A percentile compares a stretch with the other conserved stretches of the same genome.
Conservation (phyloP, 1,140 invertebrate genomes). For the Helicorthomorpha holstii region DNA sequence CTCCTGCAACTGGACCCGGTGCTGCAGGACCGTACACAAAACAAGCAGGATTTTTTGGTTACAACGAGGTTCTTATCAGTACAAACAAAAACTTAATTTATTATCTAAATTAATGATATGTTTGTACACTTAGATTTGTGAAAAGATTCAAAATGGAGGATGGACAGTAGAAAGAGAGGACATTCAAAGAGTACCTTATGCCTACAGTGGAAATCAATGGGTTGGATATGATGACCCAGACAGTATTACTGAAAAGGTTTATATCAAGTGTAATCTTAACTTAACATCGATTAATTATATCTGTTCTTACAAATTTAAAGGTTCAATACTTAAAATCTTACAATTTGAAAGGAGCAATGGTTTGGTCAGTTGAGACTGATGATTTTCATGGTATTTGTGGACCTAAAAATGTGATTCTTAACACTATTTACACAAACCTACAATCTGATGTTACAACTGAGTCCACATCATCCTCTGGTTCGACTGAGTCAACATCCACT, state of each 20-base stretch:
- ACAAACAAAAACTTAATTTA: background rate
- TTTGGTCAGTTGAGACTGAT: slow-evolving; percentile 51
- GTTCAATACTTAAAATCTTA: slow-evolving; percentile 53
- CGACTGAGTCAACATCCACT: slow-evolving; percentile 53
- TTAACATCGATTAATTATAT: background rate
- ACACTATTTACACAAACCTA: slow-evolving; percentile 76
- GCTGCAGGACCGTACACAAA: slow-evolving; percentile 18
- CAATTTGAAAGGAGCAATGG: slow-evolving; percentile 68
- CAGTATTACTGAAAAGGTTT: slow-evolving; percentile 54
- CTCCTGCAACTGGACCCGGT: slow-evolving; percentile 17
- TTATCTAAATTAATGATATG: background rate
- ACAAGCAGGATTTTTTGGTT: slow-evolving; percentile 21
- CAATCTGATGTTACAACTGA: no score
- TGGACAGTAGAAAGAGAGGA: slow-evolving; percentile 82
- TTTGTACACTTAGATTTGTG: slow-evolving; percentile 48
- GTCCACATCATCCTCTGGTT: slow-evolving; percentile 70
- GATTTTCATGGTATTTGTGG: slow-evolving; percentile 6
- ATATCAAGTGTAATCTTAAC: background rate
- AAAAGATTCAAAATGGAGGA: slow-evolving; percentile 40
- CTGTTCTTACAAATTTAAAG: slow-evolving; percentile 2
- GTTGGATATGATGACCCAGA: slow-evolving; percentile 78
- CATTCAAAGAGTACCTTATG: slow-evolving; percentile 77
- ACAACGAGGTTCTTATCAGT: slow-evolving; percentile 17
- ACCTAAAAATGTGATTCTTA: no score
- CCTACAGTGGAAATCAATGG: slow-evolving; percentile 65